phyloP scores from a whole-genome alignment of 2,888 invertebrate species.

The Tenthredo notha region DNA sequence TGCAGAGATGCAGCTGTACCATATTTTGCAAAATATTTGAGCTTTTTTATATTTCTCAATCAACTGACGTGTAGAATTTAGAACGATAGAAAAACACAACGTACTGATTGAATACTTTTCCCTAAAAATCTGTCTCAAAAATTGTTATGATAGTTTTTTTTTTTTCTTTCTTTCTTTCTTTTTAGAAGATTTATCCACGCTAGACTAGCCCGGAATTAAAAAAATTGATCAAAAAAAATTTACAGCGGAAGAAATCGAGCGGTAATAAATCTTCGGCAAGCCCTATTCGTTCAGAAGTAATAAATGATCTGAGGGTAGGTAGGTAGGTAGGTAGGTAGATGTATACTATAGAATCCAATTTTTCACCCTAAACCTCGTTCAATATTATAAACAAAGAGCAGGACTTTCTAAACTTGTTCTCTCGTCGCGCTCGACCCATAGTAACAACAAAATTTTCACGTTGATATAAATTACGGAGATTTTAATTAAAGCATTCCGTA shows the following conservation, averaged over 20 bases:
- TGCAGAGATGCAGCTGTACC: background rate
- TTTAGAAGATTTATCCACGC: background rate
- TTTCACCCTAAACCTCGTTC: background rate
- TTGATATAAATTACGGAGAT: slow-evolving; percentile 8
- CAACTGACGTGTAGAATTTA: no score
- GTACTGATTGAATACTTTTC: no score
- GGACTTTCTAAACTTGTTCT: slow-evolving; percentile 3
- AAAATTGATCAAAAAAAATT: background rate
- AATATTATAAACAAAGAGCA: slow-evolving; percentile 33
- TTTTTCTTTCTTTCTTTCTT: no score
- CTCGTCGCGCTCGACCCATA: background rate
- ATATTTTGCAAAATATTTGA: background rate
- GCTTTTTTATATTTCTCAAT: background rate
- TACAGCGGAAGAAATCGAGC: background rate
- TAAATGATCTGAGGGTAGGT: slow-evolving; percentile 16
- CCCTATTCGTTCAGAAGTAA: slow-evolving; percentile 35
- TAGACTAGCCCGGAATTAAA: background rate
- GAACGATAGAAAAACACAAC: no score
- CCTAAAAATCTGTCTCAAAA: no score
- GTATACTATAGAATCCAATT: background rate
- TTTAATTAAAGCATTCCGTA: slow-evolving; percentile 43
- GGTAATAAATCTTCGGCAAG: slow-evolving; percentile 31
- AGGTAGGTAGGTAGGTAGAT: background rate
- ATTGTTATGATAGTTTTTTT: background rate
- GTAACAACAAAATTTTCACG: background rate